phyloP scores from a whole-genome alignment of 2,797 vertebrate species.

The Cuniculus paca region DNA sequence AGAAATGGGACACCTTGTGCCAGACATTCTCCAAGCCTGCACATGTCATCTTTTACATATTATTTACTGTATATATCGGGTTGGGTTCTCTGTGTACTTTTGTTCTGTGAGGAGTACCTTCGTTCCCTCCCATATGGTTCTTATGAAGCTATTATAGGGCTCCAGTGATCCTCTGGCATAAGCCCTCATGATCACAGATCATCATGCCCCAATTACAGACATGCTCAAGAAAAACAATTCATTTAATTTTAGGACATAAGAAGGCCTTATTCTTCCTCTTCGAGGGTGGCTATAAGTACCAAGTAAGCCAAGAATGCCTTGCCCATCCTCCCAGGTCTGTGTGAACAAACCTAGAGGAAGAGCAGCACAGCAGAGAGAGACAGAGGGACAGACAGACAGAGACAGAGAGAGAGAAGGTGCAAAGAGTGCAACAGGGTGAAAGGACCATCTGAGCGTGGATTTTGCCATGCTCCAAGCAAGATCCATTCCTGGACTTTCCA shows the following conservation, averaged over 20 bases:
- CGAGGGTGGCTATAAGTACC: not conserved
- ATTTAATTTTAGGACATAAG: not conserved
- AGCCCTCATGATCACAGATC: not conserved
- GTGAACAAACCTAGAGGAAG: not conserved
- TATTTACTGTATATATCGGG: not conserved
- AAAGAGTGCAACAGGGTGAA: rapidly evolving
- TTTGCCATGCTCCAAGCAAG: not conserved
- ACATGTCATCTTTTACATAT: not conserved
- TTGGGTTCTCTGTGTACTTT: not conserved
- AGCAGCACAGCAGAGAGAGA: no score
- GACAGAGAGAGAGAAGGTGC: no score
- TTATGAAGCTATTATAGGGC: not conserved
- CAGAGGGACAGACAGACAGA: not conserved
- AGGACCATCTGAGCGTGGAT: not conserved
- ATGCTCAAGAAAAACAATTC: not conserved
- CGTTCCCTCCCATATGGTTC: not conserved
- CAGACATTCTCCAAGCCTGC: not conserved
- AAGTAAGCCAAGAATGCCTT: not conserved
- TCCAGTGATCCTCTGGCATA: not conserved
- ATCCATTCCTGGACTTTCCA: not conserved
- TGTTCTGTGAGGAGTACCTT: not conserved
- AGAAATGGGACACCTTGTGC: not conserved
- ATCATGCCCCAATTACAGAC: not conserved
- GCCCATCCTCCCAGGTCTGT: not conserved
- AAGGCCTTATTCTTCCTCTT: not conserved